These are phyloP conservation scores for Peribatodes rhomboidaria DNA, from an alignment of 2,888 invertebrate species.

Conservation along the genomic window DNA sequence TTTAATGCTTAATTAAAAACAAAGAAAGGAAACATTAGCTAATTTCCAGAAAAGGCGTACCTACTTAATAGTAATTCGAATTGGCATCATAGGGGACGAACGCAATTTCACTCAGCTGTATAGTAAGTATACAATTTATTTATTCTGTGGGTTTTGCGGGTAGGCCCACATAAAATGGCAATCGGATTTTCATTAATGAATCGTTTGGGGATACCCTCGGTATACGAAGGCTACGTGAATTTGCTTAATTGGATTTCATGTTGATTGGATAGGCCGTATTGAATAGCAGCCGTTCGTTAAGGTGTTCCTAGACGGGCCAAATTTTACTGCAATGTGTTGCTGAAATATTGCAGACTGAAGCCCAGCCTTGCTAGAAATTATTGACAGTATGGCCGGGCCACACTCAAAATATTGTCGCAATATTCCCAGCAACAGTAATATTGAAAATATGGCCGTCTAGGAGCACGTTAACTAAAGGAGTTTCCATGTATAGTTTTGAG, in stretches of 20 bases:
- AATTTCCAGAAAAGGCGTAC: no score
- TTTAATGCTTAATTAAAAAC: no score
- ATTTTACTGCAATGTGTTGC: no score
- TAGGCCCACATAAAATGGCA: slow-evolving; percentile 33
- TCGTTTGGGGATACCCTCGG: slow-evolving; percentile 35
- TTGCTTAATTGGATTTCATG: slow-evolving; percentile 24
- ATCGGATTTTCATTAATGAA: slow-evolving; percentile 41
- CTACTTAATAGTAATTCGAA: slow-evolving; percentile 29
- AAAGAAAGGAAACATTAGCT: not conserved
- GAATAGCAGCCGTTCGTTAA: not conserved
- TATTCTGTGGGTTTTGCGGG: slow-evolving; percentile 5
- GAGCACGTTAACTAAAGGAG: not conserved
- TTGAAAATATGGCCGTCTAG: no score
- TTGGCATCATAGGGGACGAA: slow-evolving; percentile 37
- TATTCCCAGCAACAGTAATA: no score
- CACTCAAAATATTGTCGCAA: no score
- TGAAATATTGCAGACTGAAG: no score
- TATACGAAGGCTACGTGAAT: slow-evolving; percentile 27
- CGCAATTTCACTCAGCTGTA: slow-evolving; percentile 23
- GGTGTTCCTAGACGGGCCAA: no score
- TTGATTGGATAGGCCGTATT: slow-evolving; percentile 16
- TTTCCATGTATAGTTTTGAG: not conserved
- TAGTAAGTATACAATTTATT: not conserved
- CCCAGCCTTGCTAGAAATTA: no score
- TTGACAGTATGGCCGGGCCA: no score